Evolutionary conservation across 2,113 vertebrate species (phyloP).

Genomic region (Planiliza haematocheilus): DNA sequence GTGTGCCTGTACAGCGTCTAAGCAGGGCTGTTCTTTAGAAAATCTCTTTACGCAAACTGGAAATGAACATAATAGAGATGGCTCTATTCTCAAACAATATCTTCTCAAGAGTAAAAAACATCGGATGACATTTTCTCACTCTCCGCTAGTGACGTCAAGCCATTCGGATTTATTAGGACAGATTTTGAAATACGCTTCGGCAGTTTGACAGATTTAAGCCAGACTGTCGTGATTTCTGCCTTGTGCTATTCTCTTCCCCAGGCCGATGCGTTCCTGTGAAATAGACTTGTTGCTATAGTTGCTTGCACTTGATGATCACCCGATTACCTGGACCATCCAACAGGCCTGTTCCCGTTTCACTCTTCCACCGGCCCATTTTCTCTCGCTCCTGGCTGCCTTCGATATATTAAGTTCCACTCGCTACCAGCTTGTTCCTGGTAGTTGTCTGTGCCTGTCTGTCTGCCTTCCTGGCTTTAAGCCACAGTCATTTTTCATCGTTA

Average conservation of each 20-base stretch:
- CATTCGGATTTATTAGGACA: constrained; percentile 12
- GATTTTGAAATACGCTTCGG: constrained; percentile 25
- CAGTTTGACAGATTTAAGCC: constrained; percentile 12
- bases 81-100: constrained; percentile 13
- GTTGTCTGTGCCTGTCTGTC: not conserved
- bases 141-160: not conserved
- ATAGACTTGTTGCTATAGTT: not conserved
- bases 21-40: constrained; percentile 12
- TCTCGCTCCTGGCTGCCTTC: not conserved
- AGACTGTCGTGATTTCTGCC: constrained; percentile 2
- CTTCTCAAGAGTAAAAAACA: not conserved
- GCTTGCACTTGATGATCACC: not conserved
- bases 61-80: constrained; percentile 1
- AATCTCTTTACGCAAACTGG: not conserved
- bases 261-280: not conserved
- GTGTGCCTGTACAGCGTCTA: not conserved
- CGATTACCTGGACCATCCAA: not conserved
- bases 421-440: not conserved
- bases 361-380: not conserved
- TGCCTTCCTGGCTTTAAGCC: not conserved
- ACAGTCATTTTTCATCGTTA: not conserved
- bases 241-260: not conserved
- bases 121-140: not conserved
- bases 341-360: not conserved
- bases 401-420: not conserved